Base-by-base conservation (phyloP, 2,113 vertebrate species). In the Lipophrys pholis region DNA sequence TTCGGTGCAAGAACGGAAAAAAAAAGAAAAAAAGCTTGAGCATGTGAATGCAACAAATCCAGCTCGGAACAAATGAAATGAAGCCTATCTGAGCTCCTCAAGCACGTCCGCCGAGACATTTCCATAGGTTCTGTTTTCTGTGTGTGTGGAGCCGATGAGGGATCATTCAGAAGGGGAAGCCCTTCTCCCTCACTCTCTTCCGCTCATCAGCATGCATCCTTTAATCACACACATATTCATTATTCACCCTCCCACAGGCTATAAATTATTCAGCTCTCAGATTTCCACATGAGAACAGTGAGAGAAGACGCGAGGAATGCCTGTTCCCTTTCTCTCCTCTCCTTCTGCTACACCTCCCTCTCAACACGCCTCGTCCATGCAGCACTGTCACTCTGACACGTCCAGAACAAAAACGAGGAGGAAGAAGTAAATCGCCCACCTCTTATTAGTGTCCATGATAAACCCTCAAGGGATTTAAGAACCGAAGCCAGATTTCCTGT, bases 251-350 rank as follows among this genome's bases (percentile, higher is more conserved):
- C 88, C 76, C 69, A 62, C 54, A 51, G 10, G 15, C 9, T 16
- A 87, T 93, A 79, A 92, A 94, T 94, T 85, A 94, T 93, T 93
- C 87, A 94, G 35, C 48, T 43, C 60, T 73, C n/a, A 5, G 46
- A 65, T 83, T 86, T 80, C 73, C 73, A 80, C 81, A 82, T 43
- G 74, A 79, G 80, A 88, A 80, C 81, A 72, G 84, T 40, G 63
- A 79, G 58, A 72, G 62, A 75, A 66, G 67, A 86, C 65, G 85
- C 35, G 38, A 89, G 81, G 69, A 69, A 81, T 64, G 84, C 54
- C 75, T 66, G 17, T 54, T 72, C 71, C 54, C 61, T 78, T 40
- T 60, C 70, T 30, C 41, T 43, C 43, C 45, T 59, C 73, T 14
- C 62, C 43, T 41, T 59, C 73, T 14, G 58, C 49, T 15, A 53